These are phyloP conservation scores for Diabrotica balteata DNA, from an alignment of 2,888 invertebrate genomes.

Conservation along the genomic window DNA sequence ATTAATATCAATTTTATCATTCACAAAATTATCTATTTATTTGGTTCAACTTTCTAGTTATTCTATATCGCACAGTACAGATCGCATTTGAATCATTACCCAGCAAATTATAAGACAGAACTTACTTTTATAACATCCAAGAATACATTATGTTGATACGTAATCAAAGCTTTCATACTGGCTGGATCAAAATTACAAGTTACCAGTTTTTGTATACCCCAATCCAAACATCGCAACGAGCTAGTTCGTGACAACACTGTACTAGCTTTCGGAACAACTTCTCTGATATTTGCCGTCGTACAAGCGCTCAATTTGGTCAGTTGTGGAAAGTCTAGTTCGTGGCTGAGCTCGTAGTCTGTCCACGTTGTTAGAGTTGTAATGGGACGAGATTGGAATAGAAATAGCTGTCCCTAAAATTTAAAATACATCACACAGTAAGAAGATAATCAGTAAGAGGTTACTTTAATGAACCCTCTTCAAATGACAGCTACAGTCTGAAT, in stretches of 20 bases:
- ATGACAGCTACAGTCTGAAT: no score
- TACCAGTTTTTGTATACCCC: slow-evolving; percentile 37
- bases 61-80: no score
- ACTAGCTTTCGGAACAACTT: slow-evolving; percentile 58
- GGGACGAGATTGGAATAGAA: slow-evolving; percentile 78
- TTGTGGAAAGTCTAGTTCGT: slow-evolving; percentile 77
- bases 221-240: slow-evolving; percentile 33
- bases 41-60: no score
- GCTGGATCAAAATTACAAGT: slow-evolving; percentile 35
- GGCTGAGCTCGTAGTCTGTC: slow-evolving; percentile 79
- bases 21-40: no score
- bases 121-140: slow-evolving; percentile 50
- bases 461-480: no score
- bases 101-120: slow-evolving; percentile 6
- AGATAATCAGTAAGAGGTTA: no score
- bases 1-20: no score
- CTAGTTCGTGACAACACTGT: slow-evolving; percentile 54
- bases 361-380: slow-evolving; percentile 77
- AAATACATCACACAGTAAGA: no score
- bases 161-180: slow-evolving; percentile 36
- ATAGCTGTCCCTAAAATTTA: slow-evolving; percentile 63
- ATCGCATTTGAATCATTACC: no score
- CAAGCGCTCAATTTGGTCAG: slow-evolving; percentile 69
- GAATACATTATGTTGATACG: slow-evolving; percentile 55
- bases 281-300: slow-evolving; percentile 79